These are phyloP conservation scores for Malachius bipustulatus DNA, from an alignment of 2,888 invertebrate genomes.

Conservation along the genomic window DNA sequence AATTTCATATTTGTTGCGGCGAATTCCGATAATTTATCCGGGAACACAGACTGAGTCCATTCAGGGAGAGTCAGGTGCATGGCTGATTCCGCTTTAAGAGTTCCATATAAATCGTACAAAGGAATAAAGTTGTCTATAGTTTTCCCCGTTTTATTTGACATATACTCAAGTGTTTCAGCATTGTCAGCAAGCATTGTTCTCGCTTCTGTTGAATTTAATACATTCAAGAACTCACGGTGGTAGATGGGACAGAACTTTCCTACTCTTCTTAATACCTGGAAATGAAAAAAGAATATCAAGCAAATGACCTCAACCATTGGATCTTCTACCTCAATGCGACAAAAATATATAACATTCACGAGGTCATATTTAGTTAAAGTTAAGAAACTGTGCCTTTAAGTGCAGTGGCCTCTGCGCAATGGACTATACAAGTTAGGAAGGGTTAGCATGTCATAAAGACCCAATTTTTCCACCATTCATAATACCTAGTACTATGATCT, in stretches of 20 bases:
- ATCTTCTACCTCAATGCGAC: too few relatives aligned
- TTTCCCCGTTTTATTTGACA: constrained; percentile 26
- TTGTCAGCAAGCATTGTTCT: constrained; percentile 23
- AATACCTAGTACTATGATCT: too few relatives aligned
- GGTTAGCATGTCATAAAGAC: too few relatives aligned
- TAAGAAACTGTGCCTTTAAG: too few relatives aligned
- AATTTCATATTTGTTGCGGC: constrained; percentile 34
- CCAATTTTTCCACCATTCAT: too few relatives aligned
- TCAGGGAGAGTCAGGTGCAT: constrained; percentile 35
- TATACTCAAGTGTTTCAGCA: constrained; percentile 23
- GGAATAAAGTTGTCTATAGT: constrained; percentile 23
- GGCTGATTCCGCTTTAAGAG: constrained; percentile 29
- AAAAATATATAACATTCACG: too few relatives aligned
- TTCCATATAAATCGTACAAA: constrained; percentile 30
- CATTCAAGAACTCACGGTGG: constrained; percentile 26
- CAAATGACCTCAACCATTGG: too few relatives aligned
- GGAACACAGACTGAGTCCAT: constrained; percentile 35
- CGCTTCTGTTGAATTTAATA: constrained; percentile 23
- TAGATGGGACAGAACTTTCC: constrained; percentile 31
- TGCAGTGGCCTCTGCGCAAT: too few relatives aligned
- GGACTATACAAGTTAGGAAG: too few relatives aligned
- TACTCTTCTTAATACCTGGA: constrained; percentile 29
- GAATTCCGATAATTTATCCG: constrained; percentile 29
- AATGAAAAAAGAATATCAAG: constrained; percentile 8
- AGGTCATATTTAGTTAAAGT: too few relatives aligned